Percentiles rank a stretch among this genome's conserved stretches.
Conservation (phyloP, 2,113 vertebrate genomes). For the Nycticebus coucang region DNA sequence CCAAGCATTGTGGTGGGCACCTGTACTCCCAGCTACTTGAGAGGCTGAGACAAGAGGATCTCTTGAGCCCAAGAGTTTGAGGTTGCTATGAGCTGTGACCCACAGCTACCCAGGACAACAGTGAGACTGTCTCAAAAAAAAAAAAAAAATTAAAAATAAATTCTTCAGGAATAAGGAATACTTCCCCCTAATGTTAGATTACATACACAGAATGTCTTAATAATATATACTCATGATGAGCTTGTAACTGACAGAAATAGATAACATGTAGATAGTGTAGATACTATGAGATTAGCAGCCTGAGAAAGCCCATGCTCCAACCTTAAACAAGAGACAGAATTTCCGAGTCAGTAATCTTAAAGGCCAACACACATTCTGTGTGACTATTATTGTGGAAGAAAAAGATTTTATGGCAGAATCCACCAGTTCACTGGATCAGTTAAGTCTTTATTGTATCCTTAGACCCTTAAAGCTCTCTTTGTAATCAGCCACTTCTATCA, state of each 20-base stretch:
- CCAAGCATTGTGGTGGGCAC: too few relatives aligned
- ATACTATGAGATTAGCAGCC: neutral
- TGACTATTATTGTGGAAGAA: neutral
- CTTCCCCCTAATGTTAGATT: neutral
- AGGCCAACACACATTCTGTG: neutral
- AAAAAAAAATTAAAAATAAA: neutral
- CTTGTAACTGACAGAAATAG: conserved; percentile 28
- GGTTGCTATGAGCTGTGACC: too few relatives aligned
- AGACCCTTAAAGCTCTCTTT: conserved; percentile 62
- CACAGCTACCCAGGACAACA: too few relatives aligned
- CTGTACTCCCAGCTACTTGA: too few relatives aligned
- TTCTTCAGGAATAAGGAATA: neutral
- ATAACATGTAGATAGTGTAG: neutral
- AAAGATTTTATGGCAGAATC: conserved; percentile 40
- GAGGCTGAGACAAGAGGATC: too few relatives aligned
- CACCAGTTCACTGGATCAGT: conserved; percentile 60
- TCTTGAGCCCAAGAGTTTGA: too few relatives aligned
- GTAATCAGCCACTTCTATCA: conserved; percentile 78
- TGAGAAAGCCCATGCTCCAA: neutral
- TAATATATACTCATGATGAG: neutral
- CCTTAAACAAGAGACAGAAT: conserved; percentile 13
- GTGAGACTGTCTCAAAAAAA: too few relatives aligned
- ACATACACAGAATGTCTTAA: neutral
- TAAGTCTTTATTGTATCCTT: conserved; percentile 52
- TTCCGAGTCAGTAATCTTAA: neutral